phyloP scores from a whole-genome alignment of 1,140 invertebrate species.

The Berghia stephanieae region DNA sequence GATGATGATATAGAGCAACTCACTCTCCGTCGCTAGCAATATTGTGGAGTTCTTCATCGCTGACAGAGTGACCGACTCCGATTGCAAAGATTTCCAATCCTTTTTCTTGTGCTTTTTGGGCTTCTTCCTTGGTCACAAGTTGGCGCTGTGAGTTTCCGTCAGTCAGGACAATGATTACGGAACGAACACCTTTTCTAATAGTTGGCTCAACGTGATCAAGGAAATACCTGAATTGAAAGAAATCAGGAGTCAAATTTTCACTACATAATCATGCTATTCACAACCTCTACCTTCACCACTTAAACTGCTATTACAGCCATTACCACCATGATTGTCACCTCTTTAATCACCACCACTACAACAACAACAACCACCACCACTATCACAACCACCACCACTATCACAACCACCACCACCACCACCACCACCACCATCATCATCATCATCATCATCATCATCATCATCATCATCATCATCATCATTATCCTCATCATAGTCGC shows the following conservation, averaged over 20 bases:
- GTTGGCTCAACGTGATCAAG: slow-evolving; percentile 26
- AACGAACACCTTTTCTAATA: slow-evolving; percentile 20
- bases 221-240: slow-evolving; percentile 19
- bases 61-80: slow-evolving; percentile 38
- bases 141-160: slow-evolving; percentile 41
- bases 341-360: too few relatives aligned
- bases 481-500: too few relatives aligned
- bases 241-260: neutral
- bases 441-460: too few relatives aligned
- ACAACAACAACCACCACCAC: too few relatives aligned
- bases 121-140: slow-evolving; percentile 28
- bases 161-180: slow-evolving; percentile 37
- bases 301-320: too few relatives aligned
- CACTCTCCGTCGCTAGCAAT: slow-evolving; percentile 37
- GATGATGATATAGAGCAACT: too few relatives aligned
- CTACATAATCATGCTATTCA: neutral
- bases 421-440: too few relatives aligned
- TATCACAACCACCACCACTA: too few relatives aligned
- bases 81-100: slow-evolving; percentile 43
- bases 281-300: neutral
- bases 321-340: too few relatives aligned
- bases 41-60: slow-evolving; percentile 32
- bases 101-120: neutral
- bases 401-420: too few relatives aligned
- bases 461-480: too few relatives aligned